Conservation (phyloP, 2,113 vertebrate species). For the Psephotus haematonotus region DNA sequence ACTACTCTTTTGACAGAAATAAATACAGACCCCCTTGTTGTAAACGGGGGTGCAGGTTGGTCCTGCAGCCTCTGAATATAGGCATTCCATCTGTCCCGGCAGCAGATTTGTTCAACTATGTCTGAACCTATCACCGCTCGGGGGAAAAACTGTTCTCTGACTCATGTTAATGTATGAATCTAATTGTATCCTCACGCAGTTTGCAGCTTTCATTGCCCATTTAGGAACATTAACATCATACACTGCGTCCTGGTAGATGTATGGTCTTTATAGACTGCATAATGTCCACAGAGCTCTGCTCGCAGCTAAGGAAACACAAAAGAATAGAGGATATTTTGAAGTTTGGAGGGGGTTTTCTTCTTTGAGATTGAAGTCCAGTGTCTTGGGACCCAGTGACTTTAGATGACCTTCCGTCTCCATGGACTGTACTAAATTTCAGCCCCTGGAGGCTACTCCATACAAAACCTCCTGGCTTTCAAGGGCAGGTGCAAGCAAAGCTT, state of each 20-base stretch:
- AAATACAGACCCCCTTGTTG: neutral
- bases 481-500: conserved; percentile 83
- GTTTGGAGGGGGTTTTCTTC: conserved; percentile 52
- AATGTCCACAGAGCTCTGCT: conserved; percentile 71
- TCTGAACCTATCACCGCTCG: conserved; percentile 54
- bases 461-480: conserved; percentile 79
- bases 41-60: neutral
- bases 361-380: conserved; percentile 79
- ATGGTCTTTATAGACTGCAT: conserved; percentile 42
- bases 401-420: conserved; percentile 77
- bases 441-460: conserved; percentile 81
- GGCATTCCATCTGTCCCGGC: conserved; percentile 53
- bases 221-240: conserved; percentile 70
- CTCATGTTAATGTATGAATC: conserved; percentile 71
- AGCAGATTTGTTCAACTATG: conserved; percentile 59
- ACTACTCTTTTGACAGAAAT: neutral
- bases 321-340: conserved; percentile 78
- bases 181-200: conserved; percentile 40
- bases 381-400: conserved; percentile 82
- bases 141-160: conserved; percentile 57
- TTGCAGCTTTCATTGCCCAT: conserved; percentile 49
- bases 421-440: conserved; percentile 82
- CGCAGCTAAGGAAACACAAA: conserved; percentile 64
- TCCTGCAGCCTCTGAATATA: conserved; percentile 24
- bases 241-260: conserved; percentile 34